These are phyloP conservation scores for Adelphocoris suturalis DNA, from an alignment of 2,888 invertebrate genomes.

Conservation along the genomic window DNA sequence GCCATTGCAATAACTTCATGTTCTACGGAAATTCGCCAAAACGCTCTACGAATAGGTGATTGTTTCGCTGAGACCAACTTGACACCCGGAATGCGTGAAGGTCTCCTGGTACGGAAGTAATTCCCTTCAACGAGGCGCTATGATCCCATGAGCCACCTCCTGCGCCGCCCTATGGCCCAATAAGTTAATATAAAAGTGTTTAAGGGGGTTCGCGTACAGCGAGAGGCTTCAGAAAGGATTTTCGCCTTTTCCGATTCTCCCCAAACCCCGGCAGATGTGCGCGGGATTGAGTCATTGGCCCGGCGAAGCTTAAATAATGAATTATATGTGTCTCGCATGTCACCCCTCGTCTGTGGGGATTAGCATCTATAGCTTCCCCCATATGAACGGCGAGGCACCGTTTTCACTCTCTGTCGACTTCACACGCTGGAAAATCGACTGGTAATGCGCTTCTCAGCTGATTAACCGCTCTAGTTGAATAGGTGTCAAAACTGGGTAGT, in stretches of 20 bases:
- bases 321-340: slow-evolving; percentile 71
- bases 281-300: slow-evolving; percentile 69
- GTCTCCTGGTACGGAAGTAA: slow-evolving; percentile 5
- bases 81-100: slow-evolving; percentile 36
- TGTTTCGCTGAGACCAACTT: slow-evolving; percentile 2
- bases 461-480: slow-evolving; percentile 4
- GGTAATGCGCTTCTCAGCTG: slow-evolving; percentile 7
- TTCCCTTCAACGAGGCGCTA: slow-evolving; percentile 66
- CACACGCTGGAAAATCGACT: slow-evolving; percentile 41
- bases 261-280: slow-evolving; percentile 66
- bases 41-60: too few species aligned
- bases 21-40: too few species aligned
- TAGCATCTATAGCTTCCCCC: slow-evolving; percentile 31
- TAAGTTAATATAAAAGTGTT: slow-evolving; percentile 72
- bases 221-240: slow-evolving; percentile 41
- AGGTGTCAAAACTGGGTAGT: background rate
- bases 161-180: slow-evolving; percentile 60
- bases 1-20: too few species aligned
- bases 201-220: background rate
- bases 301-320: slow-evolving; percentile 69
- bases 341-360: slow-evolving; percentile 70
- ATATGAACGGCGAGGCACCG: background rate
- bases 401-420: slow-evolving; percentile 64
- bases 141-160: slow-evolving; percentile 64
- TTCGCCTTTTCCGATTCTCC: slow-evolving; percentile 28